phyloP scores from a whole-genome alignment of 2,888 invertebrate genomes.

The Eudasyphora cyanicolor region DNA sequence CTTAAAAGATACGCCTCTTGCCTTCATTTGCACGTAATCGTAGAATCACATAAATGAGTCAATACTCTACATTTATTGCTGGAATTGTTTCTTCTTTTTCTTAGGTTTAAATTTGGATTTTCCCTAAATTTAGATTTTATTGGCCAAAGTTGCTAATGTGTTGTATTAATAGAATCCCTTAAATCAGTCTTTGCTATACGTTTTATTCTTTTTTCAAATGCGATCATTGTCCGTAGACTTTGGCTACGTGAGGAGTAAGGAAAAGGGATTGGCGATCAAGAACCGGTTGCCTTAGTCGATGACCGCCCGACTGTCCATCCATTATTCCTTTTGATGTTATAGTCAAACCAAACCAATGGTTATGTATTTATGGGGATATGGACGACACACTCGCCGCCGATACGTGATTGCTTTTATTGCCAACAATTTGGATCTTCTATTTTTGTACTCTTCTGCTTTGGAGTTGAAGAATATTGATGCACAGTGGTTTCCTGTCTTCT shows the following conservation, averaged over 20 bases:
- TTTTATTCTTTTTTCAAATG: slow-evolving; percentile 21
- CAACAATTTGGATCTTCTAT: slow-evolving; percentile 66
- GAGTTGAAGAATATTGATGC: not conserved
- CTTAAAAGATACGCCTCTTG: no score
- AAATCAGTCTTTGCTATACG: not conserved
- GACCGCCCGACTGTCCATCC: not conserved
- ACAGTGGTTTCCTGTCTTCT: no score
- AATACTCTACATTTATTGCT: not conserved
- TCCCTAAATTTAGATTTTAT: not conserved
- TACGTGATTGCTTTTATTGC: slow-evolving; percentile 64
- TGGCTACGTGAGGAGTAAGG: not conserved
- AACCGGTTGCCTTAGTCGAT: slow-evolving; percentile 10
- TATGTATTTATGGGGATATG: not conserved
- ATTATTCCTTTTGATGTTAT: slow-evolving; percentile 12
- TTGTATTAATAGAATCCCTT: slow-evolving; percentile 30
- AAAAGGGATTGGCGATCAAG: slow-evolving; percentile 15
- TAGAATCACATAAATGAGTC: no score
- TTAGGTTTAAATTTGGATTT: not conserved
- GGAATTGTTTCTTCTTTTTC: no score
- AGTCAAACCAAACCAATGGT: not conserved
- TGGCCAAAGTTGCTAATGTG: not conserved
- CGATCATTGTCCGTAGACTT: not conserved
- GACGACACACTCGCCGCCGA: slow-evolving; percentile 12
- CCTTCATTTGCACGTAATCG: no score
- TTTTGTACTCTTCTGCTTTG: slow-evolving; percentile 59